Percentiles rank a stretch among this genome's conserved stretches.
These are phyloP conservation scores for Myotis findleyi DNA, from an alignment of 2,797 vertebrate genomes.

Conservation along the genomic window DNA sequence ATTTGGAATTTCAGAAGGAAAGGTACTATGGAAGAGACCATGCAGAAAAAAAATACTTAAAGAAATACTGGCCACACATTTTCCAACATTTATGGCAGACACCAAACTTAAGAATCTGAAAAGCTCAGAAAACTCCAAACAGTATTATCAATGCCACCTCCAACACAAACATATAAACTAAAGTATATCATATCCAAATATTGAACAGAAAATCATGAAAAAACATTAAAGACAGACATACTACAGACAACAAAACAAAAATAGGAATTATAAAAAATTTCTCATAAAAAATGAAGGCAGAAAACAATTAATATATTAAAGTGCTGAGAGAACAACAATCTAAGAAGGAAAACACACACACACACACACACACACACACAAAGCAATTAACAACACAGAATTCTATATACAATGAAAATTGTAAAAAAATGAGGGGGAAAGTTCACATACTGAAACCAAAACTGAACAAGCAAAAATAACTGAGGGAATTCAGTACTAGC, in stretches of 20 bases:
- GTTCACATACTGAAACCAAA: neutral
- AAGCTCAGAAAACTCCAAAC: neutral
- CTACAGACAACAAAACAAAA: neutral
- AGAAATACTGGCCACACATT: neutral
- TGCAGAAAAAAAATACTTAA: neutral
- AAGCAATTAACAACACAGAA: neutral
- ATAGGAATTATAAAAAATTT: neutral
- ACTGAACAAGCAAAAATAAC: neutral
- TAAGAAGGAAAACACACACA: neutral
- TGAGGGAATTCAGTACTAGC: neutral
- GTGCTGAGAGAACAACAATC: neutral
- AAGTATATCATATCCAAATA: neutral
- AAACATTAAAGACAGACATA: neutral
- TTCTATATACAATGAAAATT: neutral
- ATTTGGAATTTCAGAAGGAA: neutral
- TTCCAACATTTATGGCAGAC: neutral
- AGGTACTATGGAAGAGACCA: neutral
- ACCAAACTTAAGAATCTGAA: neutral
- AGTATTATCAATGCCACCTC: neutral
- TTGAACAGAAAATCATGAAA: neutral
- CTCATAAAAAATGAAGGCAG: neutral
- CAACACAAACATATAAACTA: neutral
- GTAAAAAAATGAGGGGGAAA: neutral
- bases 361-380: neutral
- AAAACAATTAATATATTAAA: neutral